Base-by-base conservation (phyloP, 2,888 invertebrate species). In the Flabesymbios commensalis region DNA sequence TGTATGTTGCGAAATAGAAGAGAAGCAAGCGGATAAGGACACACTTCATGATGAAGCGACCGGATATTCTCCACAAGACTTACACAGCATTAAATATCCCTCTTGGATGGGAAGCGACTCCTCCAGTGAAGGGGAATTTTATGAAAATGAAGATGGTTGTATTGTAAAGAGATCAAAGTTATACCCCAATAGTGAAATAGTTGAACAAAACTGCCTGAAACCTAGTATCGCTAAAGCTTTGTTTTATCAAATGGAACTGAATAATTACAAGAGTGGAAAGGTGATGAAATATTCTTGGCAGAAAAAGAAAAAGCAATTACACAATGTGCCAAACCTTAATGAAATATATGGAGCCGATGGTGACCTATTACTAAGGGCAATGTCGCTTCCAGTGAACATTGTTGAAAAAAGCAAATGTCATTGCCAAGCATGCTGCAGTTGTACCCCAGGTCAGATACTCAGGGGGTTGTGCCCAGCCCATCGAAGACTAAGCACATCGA, bases 401-500 rank as follows among this genome's bases (percentile, higher is more conserved):
- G 14, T 10, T 14, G 29, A 7, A 7, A 7, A 22, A 32, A 49
- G 49, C 49, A 49, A 22, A 5, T 68, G 68, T 48, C 68, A 68
- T 45, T 68, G 68, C 41, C 17, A 33, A 2, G 60, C 68, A 3
- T 68, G 68, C 43, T 68, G 68, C 43, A 61, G 41, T 22, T 68
- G 68, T 29, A 39, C 61, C 10, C 58, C 63, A 1, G 22, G 36
- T 28, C 53, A 66, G 28, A 36, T 57, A 24, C 60, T 63, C 10
- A 41, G 36, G 32, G 65, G 65, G 2, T 28, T 42, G 3, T 65
- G 65, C 32, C 58, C 61, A 1, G 54, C 52, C 22, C 45, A 57
- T 47, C 32, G 28, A 5, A 33, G 56, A 22, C 42, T 43, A 14
- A 48, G 32, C 28, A 42, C 48, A 31, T 64, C 64, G 14, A 61